These are phyloP conservation scores for Eupithecia exiguata DNA, from an alignment of 2,888 invertebrate genomes.

Conservation along the genomic window DNA sequence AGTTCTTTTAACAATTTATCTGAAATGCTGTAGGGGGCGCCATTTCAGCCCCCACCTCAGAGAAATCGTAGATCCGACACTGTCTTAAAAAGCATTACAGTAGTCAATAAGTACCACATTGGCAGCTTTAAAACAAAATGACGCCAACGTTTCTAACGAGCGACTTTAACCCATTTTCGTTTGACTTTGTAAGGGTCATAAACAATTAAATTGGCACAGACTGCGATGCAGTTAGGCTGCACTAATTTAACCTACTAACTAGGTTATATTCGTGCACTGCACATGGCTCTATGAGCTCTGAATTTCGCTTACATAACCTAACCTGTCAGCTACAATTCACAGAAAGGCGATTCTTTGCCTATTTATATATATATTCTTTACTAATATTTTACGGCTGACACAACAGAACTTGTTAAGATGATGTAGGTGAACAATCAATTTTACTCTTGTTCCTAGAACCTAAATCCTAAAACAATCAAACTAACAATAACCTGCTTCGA, in stretches of 20 bases:
- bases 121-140: slow-evolving; percentile 9
- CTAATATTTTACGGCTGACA: neutral
- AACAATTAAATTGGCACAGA: slow-evolving; percentile 16
- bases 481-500: neutral
- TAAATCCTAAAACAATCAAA: neutral
- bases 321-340: neutral
- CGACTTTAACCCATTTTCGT: slow-evolving; percentile 15
- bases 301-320: neutral
- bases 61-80: too few species aligned
- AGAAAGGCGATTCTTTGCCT: neutral
- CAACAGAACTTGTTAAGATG: neutral
- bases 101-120: neutral
- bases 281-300: neutral
- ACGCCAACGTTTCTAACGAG: neutral
- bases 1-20: too few species aligned
- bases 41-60: too few species aligned
- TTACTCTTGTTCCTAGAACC: neutral
- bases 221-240: neutral
- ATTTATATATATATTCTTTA: too few species aligned
- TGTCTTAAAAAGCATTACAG: neutral
- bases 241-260: slow-evolving; percentile 6
- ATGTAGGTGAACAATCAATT: neutral
- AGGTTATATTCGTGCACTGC: neutral
- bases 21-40: too few species aligned
- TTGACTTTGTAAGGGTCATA: slow-evolving; percentile 16